Conservation (phyloP, 2,113 vertebrate species). For the Phocoena phocoena region DNA sequence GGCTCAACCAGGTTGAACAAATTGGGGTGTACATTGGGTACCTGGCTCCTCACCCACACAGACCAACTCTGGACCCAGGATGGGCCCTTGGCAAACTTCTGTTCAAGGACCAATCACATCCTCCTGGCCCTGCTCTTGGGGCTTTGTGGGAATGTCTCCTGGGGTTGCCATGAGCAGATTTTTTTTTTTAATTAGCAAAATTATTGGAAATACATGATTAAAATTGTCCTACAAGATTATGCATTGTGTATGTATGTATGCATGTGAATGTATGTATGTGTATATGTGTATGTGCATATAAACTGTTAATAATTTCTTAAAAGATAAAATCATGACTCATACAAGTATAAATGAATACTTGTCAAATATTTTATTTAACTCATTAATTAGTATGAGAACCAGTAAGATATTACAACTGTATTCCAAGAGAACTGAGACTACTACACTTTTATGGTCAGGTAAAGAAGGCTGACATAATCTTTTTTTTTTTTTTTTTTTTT, state of each 20-base stretch:
- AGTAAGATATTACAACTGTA: background rate
- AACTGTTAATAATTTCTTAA: background rate
- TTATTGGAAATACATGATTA: background rate
- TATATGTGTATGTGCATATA: background rate
- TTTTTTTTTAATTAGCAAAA: background rate
- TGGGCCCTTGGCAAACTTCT: background rate
- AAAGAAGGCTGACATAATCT: background rate
- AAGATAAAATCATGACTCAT: slow-evolving; percentile 10
- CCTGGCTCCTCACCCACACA: background rate
- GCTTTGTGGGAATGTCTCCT: background rate
- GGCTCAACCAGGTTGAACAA: background rate
- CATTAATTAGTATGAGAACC: background rate
- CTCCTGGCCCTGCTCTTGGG: background rate
- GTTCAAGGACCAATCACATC: background rate
- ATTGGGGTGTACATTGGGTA: background rate
- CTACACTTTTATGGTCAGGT: background rate
- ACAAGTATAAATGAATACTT: background rate
- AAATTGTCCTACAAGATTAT: background rate
- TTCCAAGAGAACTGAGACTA: background rate
- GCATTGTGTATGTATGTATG: background rate
- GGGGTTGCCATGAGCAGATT: background rate
- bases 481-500: background rate
- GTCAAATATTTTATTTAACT: slow-evolving; percentile 27
- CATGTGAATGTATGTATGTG: background rate
- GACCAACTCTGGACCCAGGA: background rate